Conservation (phyloP, 2,113 vertebrate genomes). For the Microcebus lehilahytsara region DNA sequence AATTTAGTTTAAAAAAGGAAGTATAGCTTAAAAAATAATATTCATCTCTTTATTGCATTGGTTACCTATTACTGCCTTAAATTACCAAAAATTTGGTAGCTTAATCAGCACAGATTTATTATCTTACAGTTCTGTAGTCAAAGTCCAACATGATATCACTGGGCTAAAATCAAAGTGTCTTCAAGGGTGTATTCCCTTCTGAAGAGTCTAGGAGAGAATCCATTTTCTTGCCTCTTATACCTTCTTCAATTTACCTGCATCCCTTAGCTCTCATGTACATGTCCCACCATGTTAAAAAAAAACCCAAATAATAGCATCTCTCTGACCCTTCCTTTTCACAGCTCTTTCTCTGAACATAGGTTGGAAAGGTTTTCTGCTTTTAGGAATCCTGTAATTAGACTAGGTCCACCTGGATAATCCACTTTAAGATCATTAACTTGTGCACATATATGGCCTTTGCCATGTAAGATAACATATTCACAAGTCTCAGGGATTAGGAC, state of each 20-base stretch:
- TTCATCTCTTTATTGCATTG: background rate
- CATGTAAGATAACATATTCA: background rate
- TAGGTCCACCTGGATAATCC: background rate
- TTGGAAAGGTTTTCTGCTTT: background rate
- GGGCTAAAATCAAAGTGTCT: background rate
- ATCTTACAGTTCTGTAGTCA: background rate
- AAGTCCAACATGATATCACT: background rate
- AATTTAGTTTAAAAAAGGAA: constrained; percentile 14
- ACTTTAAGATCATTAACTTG: background rate
- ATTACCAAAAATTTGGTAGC: background rate
- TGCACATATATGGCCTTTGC: background rate
- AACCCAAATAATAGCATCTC: background rate
- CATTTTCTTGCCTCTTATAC: background rate
- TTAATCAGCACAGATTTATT: background rate
- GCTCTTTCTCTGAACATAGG: background rate
- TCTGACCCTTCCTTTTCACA: background rate
- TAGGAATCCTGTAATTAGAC: background rate
- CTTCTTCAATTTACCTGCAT: background rate
- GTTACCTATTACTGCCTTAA: background rate
- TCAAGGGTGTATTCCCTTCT: background rate
- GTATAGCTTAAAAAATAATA: background rate
- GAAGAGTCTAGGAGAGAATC: background rate
- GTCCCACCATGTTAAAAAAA: background rate
- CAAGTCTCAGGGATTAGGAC: background rate
- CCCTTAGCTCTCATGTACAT: background rate